These are phyloP conservation scores for Lypha dubia DNA, from an alignment of 2,888 invertebrate genomes.

Conservation along the genomic window DNA sequence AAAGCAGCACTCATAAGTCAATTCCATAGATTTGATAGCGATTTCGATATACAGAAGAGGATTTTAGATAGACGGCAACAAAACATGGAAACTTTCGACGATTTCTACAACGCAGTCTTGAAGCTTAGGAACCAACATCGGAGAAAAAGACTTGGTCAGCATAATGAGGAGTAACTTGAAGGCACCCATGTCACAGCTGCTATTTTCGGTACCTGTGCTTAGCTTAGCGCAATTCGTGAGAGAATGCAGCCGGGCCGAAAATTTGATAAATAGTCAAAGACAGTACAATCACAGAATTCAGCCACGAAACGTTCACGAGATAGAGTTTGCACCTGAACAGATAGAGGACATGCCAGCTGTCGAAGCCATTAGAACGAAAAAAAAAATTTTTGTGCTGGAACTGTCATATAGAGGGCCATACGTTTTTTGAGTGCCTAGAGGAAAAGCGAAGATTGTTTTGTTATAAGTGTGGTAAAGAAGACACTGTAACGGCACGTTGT, in stretches of 20 bases:
- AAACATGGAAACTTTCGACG: not conserved
- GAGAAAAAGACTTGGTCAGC: not conserved
- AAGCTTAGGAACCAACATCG: slow-evolving; percentile 1
- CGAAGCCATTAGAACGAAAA: not conserved
- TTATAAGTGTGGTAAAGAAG: slow-evolving; percentile 5
- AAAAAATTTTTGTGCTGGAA: not conserved
- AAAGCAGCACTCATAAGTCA: not conserved
- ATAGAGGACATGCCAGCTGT: not conserved
- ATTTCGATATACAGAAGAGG: not conserved
- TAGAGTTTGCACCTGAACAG: not conserved
- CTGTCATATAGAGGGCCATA: not conserved
- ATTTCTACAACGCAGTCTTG: not conserved
- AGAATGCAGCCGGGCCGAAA: not conserved
- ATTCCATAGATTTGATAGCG: not conserved
- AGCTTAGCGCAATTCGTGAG: not conserved
- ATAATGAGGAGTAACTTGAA: not conserved
- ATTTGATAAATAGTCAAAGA: not conserved
- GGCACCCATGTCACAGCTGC: not conserved
- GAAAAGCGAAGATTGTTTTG: not conserved
- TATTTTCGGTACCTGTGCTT: not conserved
- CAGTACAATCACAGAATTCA: not conserved
- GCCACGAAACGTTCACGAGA: not conserved
- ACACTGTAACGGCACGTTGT: not conserved
- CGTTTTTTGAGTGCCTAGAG: not conserved
- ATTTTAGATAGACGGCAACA: not conserved